These are phyloP conservation scores for Apteryx mantelli DNA, from an alignment of 2,113 vertebrate genomes.

Conservation along the genomic window DNA sequence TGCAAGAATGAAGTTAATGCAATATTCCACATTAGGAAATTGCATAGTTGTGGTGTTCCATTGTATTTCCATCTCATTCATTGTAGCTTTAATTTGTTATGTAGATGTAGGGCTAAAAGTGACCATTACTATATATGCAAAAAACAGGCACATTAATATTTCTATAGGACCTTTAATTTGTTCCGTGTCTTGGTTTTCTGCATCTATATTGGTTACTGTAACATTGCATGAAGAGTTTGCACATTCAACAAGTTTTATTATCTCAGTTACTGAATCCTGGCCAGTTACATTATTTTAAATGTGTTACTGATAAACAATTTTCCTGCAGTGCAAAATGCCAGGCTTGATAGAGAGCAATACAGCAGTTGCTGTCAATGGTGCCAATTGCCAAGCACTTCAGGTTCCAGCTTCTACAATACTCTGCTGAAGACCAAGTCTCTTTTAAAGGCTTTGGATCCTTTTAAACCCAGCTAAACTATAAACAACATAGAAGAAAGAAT, in stretches of 20 bases:
- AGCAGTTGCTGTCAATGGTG: not conserved
- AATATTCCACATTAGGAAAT: not conserved
- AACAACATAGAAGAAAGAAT: not conserved
- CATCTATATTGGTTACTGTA: not conserved
- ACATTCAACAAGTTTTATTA: not conserved
- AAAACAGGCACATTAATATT: not conserved
- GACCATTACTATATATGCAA: not conserved
- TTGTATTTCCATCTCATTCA: not conserved
- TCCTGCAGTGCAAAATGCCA: not conserved
- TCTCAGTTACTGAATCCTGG: not conserved
- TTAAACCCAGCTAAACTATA: conserved; percentile 42
- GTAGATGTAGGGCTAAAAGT: not conserved
- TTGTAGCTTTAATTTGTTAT: not conserved
- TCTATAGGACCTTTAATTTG: not conserved
- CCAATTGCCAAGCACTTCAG: not conserved
- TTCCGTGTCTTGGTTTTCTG: not conserved
- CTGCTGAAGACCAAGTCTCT: conserved; percentile 19
- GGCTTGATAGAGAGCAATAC: not conserved
- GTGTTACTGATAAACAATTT: not conserved
- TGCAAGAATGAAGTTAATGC: accelerated
- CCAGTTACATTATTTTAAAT: not conserved
- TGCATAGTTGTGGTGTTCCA: not conserved
- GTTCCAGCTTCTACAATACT: not conserved
- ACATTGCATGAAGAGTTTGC: not conserved
- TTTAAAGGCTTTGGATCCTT: conserved; percentile 24